Evolutionary conservation across 30 jellyfish, hydroid and myxozoan genomes (phyloP).

Genomic region (Turritopsis rubra): DNA sequence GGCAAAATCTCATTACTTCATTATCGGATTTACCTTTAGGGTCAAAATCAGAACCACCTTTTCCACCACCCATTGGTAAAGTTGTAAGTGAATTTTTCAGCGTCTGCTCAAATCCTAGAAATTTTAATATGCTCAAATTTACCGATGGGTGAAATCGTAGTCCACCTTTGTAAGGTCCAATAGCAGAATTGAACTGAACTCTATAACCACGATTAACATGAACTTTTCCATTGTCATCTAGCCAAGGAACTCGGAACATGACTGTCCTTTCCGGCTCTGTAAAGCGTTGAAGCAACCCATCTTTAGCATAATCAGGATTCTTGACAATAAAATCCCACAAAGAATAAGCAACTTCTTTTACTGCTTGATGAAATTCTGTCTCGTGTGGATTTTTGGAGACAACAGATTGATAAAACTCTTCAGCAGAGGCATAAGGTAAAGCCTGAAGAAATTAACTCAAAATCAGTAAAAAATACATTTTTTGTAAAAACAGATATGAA

Average conservation of each 20-base stretch:
- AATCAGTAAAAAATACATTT: background rate
- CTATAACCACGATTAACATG: conserved; percentile 89
- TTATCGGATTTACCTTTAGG: conserved; percentile 80
- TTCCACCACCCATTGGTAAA: conserved; percentile 93
- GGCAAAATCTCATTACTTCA: conserved; percentile 90
- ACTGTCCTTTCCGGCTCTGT: conserved; percentile 83
- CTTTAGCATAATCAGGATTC: conserved; percentile 53
- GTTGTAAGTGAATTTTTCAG: conserved; percentile 75
- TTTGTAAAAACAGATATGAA: no score
- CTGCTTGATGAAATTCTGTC: conserved; percentile 86
- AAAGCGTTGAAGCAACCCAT: conserved; percentile 70
- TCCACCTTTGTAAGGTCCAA: conserved; percentile 95
- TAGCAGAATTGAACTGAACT: conserved; percentile 80
- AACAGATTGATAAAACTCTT: conserved; percentile 49
- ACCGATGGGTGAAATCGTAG: conserved; percentile 86
- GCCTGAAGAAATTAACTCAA: background rate
- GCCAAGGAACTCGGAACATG: conserved; percentile 85
- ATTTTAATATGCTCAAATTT: conserved; percentile 65
- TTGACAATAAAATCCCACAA: conserved; percentile 60
- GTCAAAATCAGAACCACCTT: conserved; percentile 84
- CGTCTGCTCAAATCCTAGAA: conserved; percentile 82
- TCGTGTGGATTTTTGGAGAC: conserved; percentile 54
- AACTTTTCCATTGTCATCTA: conserved; percentile 66
- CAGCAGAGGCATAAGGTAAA: conserved; percentile 60
- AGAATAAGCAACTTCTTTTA: conserved; percentile 73